A percentile compares a stretch with the other conserved stretches of the same genome.
These are phyloP conservation scores for Fregetta grallaria DNA, from an alignment of 2,113 vertebrate genomes.

Conservation along the genomic window DNA sequence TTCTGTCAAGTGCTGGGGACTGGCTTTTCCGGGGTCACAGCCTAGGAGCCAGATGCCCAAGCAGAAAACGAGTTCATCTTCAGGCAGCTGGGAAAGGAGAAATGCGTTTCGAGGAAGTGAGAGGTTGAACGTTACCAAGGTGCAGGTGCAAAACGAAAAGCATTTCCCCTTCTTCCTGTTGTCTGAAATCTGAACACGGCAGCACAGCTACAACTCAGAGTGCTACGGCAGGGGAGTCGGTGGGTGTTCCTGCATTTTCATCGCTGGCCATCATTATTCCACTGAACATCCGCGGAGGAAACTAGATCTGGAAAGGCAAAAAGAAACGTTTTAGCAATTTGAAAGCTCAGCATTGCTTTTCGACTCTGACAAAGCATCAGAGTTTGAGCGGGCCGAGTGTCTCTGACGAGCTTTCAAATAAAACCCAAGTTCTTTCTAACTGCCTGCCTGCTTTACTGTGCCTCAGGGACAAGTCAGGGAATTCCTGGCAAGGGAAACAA, in stretches of 20 bases:
- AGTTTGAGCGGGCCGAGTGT: fast-evolving
- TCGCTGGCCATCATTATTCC: too few relatives aligned
- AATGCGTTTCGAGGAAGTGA: not conserved
- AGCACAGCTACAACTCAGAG: not conserved
- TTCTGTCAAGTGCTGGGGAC: not conserved
- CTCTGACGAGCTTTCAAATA: not conserved
- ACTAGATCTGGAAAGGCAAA: slow-evolving; percentile 58
- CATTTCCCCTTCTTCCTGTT: not conserved
- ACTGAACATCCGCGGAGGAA: not conserved
- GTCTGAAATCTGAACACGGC: not conserved
- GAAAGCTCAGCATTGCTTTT: not conserved
- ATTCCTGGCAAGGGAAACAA: not conserved
- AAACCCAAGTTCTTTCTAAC: not conserved
- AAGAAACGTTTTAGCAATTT: not conserved
- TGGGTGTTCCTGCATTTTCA: not conserved
- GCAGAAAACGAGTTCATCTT: not conserved
- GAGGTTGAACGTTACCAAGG: slow-evolving; percentile 43
- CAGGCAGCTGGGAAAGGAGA: not conserved
- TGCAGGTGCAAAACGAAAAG: slow-evolving; percentile 66
- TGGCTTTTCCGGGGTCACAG: not conserved
- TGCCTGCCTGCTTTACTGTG: not conserved
- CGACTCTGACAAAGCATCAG: not conserved
- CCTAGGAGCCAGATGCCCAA: not conserved
- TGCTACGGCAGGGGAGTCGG: not conserved
- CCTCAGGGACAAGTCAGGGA: not conserved